Conservation (phyloP, 2,888 invertebrate genomes). For the Cyclophora albipunctata region DNA sequence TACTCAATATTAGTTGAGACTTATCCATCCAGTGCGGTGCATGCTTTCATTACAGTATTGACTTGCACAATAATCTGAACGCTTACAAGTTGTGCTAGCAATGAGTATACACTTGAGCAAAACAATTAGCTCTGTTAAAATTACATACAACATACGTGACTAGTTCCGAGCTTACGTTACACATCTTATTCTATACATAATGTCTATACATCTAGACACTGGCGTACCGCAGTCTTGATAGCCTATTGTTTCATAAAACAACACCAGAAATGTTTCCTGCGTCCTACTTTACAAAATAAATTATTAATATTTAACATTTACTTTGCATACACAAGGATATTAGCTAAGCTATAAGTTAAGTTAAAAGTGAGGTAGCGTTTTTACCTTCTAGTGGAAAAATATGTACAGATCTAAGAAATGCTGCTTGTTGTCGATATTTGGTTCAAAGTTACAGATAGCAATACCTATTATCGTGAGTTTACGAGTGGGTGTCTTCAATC, state of each 20-base stretch:
- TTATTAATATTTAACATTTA: slow-evolving; percentile 11
- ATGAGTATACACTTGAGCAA: slow-evolving; percentile 46
- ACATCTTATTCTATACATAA: slow-evolving; percentile 36
- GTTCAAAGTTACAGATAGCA: slow-evolving; percentile 39
- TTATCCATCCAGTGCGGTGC: no score
- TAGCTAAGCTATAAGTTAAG: slow-evolving; percentile 70
- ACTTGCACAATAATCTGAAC: background rate
- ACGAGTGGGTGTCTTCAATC: slow-evolving; percentile 23
- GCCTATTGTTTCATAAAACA: slow-evolving; percentile 11
- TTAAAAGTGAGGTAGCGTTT: slow-evolving; percentile 72
- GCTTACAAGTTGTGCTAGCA: slow-evolving; percentile 9
- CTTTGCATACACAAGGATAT: slow-evolving; percentile 33
- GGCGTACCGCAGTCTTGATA: slow-evolving; percentile 62
- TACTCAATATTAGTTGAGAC: background rate
- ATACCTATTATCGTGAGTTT: slow-evolving; percentile 29
- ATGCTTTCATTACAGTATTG: no score
- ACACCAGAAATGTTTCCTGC: slow-evolving; percentile 8
- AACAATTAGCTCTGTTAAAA: slow-evolving; percentile 49
- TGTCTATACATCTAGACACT: slow-evolving; percentile 48
- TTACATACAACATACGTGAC: slow-evolving; percentile 47
- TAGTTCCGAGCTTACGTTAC: slow-evolving; percentile 64
- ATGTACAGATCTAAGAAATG: slow-evolving; percentile 66
- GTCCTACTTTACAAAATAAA: slow-evolving; percentile 19
- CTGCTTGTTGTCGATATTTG: slow-evolving; percentile 48
- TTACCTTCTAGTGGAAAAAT: slow-evolving; percentile 71